Percentiles rank a stretch among this genome's conserved stretches.
Conservation (phyloP, 1,140 invertebrate species). For the Arctopsyche grandis region DNA sequence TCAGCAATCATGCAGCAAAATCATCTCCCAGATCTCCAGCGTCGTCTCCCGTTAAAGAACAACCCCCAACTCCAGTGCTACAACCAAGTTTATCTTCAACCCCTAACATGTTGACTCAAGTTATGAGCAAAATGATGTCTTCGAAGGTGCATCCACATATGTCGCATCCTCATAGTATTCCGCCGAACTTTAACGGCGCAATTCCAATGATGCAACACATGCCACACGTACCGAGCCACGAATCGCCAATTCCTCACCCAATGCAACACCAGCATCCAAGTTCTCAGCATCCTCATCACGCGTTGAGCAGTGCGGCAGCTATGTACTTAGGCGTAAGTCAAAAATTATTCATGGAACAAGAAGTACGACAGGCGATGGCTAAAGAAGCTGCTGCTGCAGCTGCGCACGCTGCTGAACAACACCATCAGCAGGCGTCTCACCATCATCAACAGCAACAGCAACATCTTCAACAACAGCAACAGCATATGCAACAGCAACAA, state of each 20-base stretch:
- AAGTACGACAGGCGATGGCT: slow-evolving; percentile 70
- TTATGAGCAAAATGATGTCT: slow-evolving; percentile 76
- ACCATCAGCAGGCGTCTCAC: slow-evolving; percentile 67
- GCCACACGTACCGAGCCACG: slow-evolving; percentile 65
- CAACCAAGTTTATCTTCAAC: slow-evolving; percentile 60
- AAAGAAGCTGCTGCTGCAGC: slow-evolving; percentile 72
- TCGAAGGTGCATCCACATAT: slow-evolving; percentile 71
- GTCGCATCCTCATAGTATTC: slow-evolving; percentile 63
- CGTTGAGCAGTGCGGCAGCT: slow-evolving; percentile 73
- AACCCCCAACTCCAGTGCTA: slow-evolving; percentile 66
- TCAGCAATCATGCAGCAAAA: slow-evolving; percentile 61
- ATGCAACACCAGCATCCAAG: slow-evolving; percentile 59
- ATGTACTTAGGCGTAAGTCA: slow-evolving; percentile 80
- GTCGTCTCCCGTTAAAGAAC: slow-evolving; percentile 68
- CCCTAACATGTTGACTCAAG: slow-evolving; percentile 72
- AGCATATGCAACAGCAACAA: slow-evolving; percentile 65
- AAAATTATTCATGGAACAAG: slow-evolving; percentile 80
- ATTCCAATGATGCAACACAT: slow-evolving; percentile 69
- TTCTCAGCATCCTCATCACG: slow-evolving; percentile 67
- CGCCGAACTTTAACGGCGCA: slow-evolving; percentile 67
- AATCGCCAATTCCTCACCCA: slow-evolving; percentile 57
- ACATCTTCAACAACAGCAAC: slow-evolving; percentile 66
- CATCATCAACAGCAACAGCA: slow-evolving; percentile 61
- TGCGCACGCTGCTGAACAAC: slow-evolving; percentile 67
- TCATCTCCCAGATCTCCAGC: slow-evolving; percentile 69